Percentiles rank a stretch among this genome's conserved stretches.
Conservation (phyloP, 2,113 vertebrate genomes). For the Acrocephalus kingi region DNA sequence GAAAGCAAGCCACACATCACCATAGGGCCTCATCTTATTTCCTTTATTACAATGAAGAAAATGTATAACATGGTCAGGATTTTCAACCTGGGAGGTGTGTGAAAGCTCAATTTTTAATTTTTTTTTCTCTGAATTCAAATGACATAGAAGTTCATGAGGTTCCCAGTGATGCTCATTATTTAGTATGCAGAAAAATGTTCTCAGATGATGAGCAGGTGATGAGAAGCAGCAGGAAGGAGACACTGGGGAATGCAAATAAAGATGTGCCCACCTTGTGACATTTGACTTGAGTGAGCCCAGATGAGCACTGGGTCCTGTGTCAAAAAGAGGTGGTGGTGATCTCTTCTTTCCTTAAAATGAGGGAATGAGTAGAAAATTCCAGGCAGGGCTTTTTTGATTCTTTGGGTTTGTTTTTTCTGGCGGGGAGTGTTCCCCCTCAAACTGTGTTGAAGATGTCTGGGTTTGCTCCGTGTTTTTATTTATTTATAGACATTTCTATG, state of each 20-base stretch:
- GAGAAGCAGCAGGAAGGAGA: constrained; percentile 35
- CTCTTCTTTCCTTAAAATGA: not conserved
- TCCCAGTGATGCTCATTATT: constrained; percentile 15
- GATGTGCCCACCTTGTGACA: not conserved
- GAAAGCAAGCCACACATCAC: not conserved
- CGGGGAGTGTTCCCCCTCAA: not conserved
- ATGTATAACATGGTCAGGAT: not conserved
- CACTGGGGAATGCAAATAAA: constrained; percentile 25
- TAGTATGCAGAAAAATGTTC: constrained; percentile 13
- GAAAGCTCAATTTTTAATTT: not conserved
- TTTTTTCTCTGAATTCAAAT: constrained; percentile 36
- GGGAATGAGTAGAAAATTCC: not conserved
- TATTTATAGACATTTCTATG: constrained; percentile 30
- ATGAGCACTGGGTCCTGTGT: not conserved
- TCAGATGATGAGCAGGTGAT: not conserved
- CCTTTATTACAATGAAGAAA: not conserved
- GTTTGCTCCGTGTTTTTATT: constrained; percentile 13
- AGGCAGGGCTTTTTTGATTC: not conserved
- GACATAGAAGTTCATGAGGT: not conserved
- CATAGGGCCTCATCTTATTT: not conserved
- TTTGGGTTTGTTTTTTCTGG: not conserved
- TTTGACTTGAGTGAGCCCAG: not conserved
- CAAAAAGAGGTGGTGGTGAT: not conserved
- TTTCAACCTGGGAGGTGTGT: not conserved
- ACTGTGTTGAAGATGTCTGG: not conserved